Percentiles rank a stretch among this genome's conserved stretches.
Conservation (phyloP, 1,140 invertebrate species). For the Drosophila busckii region DNA sequence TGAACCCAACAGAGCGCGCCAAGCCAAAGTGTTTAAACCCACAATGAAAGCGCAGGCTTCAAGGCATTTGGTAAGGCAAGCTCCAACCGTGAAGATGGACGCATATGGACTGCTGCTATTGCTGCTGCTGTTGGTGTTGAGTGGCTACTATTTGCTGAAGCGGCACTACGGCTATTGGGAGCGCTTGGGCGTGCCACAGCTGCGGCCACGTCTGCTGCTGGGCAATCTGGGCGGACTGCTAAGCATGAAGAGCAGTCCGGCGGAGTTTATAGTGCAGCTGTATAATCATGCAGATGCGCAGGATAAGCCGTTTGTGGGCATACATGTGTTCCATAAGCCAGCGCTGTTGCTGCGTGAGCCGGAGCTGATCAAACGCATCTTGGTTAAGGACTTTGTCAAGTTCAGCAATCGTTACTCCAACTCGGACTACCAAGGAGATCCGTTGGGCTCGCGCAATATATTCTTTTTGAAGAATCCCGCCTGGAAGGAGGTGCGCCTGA, state of each 20-base stretch:
- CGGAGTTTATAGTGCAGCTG: conserved; percentile 51
- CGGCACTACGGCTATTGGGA: conserved; percentile 74
- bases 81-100: conserved; percentile 29
- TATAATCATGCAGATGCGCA: conserved; percentile 59
- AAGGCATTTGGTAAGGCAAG: conserved; percentile 6
- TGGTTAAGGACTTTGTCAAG: conserved; percentile 80
- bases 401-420: conserved; percentile 78
- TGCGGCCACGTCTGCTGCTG: conserved; percentile 62
- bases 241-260: conserved; percentile 46
- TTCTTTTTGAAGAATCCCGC: conserved; percentile 69
- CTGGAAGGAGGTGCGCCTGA: conserved; percentile 81
- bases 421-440: conserved; percentile 79
- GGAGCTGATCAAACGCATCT: conserved; percentile 79
- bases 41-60: neutral
- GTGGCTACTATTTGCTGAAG: conserved; percentile 14
- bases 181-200: conserved; percentile 68
- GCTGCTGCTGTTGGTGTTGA: neutral
- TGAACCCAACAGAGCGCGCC: neutral
- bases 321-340: conserved; percentile 79
- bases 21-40: conserved; percentile 15
- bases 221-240: conserved; percentile 75
- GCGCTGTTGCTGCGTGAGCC: conserved; percentile 80
- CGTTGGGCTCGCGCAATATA: conserved; percentile 64
- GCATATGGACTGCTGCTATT: conserved; percentile 22
- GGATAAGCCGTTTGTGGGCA: conserved; percentile 72